phyloP scores from a whole-genome alignment of 2,888 invertebrate species.

The Argyresthia albistria region DNA sequence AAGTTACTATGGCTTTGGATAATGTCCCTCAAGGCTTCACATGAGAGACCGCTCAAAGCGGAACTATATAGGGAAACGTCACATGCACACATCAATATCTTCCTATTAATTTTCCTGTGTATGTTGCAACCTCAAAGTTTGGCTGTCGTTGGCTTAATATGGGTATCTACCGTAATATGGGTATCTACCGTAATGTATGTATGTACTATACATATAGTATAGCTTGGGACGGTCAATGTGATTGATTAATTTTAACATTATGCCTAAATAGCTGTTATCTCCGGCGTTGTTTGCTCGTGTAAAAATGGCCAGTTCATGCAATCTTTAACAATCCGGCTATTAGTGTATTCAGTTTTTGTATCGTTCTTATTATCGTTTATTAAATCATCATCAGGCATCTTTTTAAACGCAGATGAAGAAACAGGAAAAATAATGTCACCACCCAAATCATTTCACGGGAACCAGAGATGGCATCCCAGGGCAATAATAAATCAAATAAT shows the following conservation, averaged over 20 bases:
- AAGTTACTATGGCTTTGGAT: neutral
- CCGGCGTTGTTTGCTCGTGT: too few species aligned
- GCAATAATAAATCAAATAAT: neutral
- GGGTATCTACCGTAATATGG: neutral
- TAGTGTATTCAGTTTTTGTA: too few species aligned
- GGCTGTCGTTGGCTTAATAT: conserved; percentile 15
- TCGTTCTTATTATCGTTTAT: too few species aligned
- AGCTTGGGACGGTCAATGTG: too few species aligned
- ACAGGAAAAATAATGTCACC: neutral
- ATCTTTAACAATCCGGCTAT: too few species aligned
- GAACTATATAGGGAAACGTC: conserved; percentile 53
- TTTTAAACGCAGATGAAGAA: too few species aligned
- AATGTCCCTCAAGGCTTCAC: conserved; percentile 5
- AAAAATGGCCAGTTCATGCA: too few species aligned
- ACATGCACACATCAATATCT: conserved; percentile 61
- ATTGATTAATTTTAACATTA: too few species aligned
- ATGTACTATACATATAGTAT: too few species aligned
- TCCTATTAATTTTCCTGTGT: conserved; percentile 35
- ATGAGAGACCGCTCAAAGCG: conserved; percentile 28
- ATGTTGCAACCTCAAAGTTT: conserved; percentile 16
- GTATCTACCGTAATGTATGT: too few species aligned
- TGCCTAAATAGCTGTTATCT: too few species aligned
- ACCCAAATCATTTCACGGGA: neutral
- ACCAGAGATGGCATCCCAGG: neutral
- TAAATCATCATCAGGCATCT: too few species aligned